Percentiles rank a stretch among this genome's conserved stretches.
These are phyloP conservation scores for Andrena fulva DNA, from an alignment of 2,888 invertebrate species.

Conservation along the genomic window DNA sequence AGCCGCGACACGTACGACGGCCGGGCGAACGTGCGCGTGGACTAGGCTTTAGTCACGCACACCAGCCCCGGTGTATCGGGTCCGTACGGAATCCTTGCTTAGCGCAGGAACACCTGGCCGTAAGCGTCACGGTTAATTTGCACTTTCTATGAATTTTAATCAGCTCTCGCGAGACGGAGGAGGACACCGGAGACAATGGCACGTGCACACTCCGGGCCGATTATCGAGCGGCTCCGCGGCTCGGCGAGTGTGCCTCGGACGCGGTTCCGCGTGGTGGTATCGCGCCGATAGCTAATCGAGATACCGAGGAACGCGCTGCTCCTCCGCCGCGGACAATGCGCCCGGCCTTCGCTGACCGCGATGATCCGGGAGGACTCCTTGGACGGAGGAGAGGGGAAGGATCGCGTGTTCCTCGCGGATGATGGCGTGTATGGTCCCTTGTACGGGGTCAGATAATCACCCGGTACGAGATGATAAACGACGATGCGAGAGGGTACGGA, in stretches of 20 bases:
- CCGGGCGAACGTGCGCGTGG: constrained; percentile 31
- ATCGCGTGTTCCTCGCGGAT: constrained; percentile 45
- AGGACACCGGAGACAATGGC: constrained; percentile 52
- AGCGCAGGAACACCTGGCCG: constrained; percentile 74
- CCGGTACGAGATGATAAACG: constrained; percentile 36
- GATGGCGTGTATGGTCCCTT: constrained; percentile 40
- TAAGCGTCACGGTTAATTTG: constrained; percentile 77
- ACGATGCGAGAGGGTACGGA: neutral
- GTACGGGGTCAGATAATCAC: constrained; percentile 27
- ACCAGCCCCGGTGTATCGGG: constrained; percentile 27
- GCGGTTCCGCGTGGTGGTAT: neutral
- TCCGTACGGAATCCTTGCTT: constrained; percentile 53
- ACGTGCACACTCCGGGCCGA: constrained; percentile 36
- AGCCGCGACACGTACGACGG: constrained; percentile 51
- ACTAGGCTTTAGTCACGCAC: constrained; percentile 59
- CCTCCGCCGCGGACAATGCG: constrained; percentile 13
- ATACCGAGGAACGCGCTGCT: constrained; percentile 23
- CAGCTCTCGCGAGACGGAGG: constrained; percentile 56
- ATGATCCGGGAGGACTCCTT: neutral
- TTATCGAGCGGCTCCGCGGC: constrained; percentile 40
- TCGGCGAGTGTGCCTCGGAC: constrained; percentile 14
- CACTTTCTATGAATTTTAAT: constrained; percentile 80
- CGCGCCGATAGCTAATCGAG: constrained; percentile 12
- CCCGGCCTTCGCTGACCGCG: constrained; percentile 8
- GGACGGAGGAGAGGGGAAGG: constrained; percentile 7